These are phyloP conservation scores for Falco columbarius DNA, from an alignment of 2,797 vertebrate genomes.

Conservation along the genomic window DNA sequence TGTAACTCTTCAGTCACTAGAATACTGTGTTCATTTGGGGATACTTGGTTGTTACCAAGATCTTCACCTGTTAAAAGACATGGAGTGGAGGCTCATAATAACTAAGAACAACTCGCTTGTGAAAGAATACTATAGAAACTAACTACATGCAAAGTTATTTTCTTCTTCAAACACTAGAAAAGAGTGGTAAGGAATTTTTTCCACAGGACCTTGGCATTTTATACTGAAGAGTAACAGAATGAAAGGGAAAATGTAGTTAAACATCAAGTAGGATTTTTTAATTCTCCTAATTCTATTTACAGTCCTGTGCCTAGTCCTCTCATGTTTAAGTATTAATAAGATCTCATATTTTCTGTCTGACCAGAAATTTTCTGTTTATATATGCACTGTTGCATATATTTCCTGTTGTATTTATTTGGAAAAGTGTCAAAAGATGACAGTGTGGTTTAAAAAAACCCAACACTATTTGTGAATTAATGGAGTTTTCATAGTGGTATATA, in stretches of 20 bases:
- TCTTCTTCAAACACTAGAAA: neutral
- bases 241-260: neutral
- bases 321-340: neutral
- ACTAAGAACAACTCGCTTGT: neutral
- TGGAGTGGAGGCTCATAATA: fast-evolving
- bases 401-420: neutral
- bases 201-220: neutral
- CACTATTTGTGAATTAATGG: neutral
- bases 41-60: neutral
- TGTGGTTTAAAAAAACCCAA: neutral
- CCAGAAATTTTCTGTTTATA: neutral
- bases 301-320: neutral
- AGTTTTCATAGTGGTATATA: neutral
- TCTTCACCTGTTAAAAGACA: neutral
- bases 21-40: neutral
- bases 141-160: neutral
- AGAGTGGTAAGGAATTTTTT: neutral
- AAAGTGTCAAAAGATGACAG: neutral
- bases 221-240: neutral
- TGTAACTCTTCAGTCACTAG: neutral
- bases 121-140: neutral
- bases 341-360: neutral
- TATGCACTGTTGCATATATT: neutral
- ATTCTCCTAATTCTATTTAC: neutral
- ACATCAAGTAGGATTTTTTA: neutral